These are phyloP conservation scores for Dinocampus coccinellae DNA, from an alignment of 2,888 invertebrate genomes.

Conservation along the genomic window DNA sequence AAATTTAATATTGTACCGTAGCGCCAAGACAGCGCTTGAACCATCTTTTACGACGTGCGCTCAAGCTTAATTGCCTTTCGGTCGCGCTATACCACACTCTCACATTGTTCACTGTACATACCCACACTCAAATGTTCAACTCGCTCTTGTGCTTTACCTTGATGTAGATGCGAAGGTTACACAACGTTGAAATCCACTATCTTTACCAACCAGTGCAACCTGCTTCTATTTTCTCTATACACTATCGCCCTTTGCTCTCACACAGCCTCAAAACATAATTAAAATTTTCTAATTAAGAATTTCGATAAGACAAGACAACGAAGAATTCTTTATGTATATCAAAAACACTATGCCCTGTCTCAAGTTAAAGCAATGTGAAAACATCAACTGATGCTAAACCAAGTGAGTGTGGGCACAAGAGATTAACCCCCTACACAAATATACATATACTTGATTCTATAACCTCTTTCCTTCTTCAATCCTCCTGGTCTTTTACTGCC, in stretches of 20 bases:
- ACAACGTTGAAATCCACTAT: constrained; percentile 26
- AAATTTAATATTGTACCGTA: constrained; percentile 32
- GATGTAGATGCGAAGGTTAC: not conserved
- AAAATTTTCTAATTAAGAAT: constrained; percentile 70
- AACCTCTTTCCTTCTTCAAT: not conserved
- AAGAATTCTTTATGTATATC: constrained; percentile 28
- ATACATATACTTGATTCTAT: not conserved
- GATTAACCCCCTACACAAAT: constrained; percentile 30
- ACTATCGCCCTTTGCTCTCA: constrained; percentile 22
- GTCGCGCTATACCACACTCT: constrained; percentile 26
- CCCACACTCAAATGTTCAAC: constrained; percentile 36
- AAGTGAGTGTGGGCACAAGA: constrained; percentile 17
- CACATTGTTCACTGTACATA: constrained; percentile 1
- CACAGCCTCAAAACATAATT: constrained; percentile 67
- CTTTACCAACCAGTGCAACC: constrained; percentile 26
- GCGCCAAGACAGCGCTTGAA: constrained; percentile 38
- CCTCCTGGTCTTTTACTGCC: not conserved
- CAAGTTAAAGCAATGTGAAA: constrained; percentile 7
- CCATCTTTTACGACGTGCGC: constrained; percentile 46
- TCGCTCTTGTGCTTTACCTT: constrained; percentile 33
- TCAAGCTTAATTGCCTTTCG: constrained; percentile 54
- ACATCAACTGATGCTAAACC: constrained; percentile 14
- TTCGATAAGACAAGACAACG: constrained; percentile 62
- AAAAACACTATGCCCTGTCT: constrained; percentile 6
- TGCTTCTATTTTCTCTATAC: constrained; percentile 10